These are phyloP conservation scores for Sarcophaga carnaria DNA, from an alignment of 2,888 invertebrate species.

Conservation along the genomic window DNA sequence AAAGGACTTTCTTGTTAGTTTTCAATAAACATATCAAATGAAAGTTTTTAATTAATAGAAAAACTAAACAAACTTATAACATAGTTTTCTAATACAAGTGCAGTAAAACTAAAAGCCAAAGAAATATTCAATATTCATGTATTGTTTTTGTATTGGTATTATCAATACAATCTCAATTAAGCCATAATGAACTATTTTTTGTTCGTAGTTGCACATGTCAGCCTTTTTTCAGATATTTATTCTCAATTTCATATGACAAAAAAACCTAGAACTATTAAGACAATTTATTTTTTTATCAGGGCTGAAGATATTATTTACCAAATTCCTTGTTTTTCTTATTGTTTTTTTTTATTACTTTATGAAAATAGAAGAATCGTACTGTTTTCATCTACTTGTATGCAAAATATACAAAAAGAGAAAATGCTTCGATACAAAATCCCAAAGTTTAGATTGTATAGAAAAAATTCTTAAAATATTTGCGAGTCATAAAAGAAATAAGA, in stretches of 20 bases:
- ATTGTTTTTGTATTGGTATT: neutral
- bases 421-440: no score
- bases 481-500: no score
- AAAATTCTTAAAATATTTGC: no score
- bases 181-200: constrained; percentile 22
- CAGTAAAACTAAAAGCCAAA: no score
- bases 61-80: constrained; percentile 2
- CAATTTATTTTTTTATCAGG: constrained; percentile 25
- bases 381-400: no score
- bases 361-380: no score
- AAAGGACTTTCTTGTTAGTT: constrained; percentile 30
- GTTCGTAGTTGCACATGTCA: constrained; percentile 15
- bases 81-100: neutral
- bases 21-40: constrained; percentile 51
- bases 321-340: no score
- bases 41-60: constrained; percentile 25
- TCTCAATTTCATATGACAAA: constrained; percentile 49
- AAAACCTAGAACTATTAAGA: constrained; percentile 36
- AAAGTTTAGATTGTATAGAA: no score
- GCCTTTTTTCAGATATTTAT: constrained; percentile 10
- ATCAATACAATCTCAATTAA: constrained; percentile 54
- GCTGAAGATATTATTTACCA: neutral
- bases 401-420: no score
- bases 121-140: no score
- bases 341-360: no score